phyloP scores from a whole-genome alignment of 92 coral and sea anemone species.

The Epizoanthus ramosus region DNA sequence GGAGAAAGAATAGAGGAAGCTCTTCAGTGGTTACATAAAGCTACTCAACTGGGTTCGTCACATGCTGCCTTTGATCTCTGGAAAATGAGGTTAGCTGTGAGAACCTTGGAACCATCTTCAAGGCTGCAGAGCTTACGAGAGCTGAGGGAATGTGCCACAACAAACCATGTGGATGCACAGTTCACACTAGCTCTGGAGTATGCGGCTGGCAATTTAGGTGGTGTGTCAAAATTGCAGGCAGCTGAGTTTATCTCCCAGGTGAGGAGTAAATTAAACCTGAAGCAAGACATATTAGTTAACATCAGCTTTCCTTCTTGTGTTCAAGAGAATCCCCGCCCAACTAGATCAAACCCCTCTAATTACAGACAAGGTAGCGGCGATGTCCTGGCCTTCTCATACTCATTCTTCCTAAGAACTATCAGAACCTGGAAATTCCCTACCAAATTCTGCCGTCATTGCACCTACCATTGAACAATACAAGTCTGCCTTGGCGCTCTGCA shows the following conservation, averaged over 20 bases:
- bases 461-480: too few relatives aligned
- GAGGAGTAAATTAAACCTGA: neutral
- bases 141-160: constrained; percentile 82
- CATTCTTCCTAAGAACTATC: too few relatives aligned
- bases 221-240: constrained; percentile 72
- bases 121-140: constrained; percentile 83
- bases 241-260: constrained; percentile 84
- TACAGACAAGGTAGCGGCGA: too few relatives aligned
- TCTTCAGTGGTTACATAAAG: constrained; percentile 82
- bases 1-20: constrained; percentile 66
- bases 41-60: constrained; percentile 72
- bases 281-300: too few relatives aligned
- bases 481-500: too few relatives aligned
- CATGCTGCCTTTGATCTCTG: constrained; percentile 96
- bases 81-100: constrained; percentile 65
- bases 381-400: too few relatives aligned
- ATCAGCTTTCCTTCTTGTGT: too few relatives aligned
- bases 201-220: constrained; percentile 88
- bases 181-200: constrained; percentile 87
- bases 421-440: too few relatives aligned
- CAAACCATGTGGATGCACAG: constrained; percentile 84
- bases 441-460: too few relatives aligned
- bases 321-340: too few relatives aligned
- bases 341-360: too few relatives aligned
- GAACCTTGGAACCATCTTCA: constrained; percentile 73